phyloP scores from a whole-genome alignment of 2,113 vertebrate species.

The Prunella fulvescens region DNA sequence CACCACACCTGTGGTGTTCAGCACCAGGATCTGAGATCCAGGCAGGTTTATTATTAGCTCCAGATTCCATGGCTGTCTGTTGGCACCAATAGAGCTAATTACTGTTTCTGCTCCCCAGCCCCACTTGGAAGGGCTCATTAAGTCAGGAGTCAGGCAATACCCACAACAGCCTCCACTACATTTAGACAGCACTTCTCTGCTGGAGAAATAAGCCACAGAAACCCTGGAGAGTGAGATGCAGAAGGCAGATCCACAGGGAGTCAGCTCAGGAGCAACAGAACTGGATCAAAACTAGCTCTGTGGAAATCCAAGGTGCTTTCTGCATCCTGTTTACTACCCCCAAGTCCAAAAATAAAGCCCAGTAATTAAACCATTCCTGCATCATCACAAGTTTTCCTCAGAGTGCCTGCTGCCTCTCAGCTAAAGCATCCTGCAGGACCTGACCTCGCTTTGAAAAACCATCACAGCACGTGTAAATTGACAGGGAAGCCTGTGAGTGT shows the following conservation, averaged over 20 bases:
- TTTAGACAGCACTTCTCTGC: neutral
- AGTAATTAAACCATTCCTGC: neutral
- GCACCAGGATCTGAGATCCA: accelerated
- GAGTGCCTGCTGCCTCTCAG: neutral
- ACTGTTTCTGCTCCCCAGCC: neutral
- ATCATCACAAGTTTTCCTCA: neutral
- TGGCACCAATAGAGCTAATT: neutral
- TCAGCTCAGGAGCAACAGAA: neutral
- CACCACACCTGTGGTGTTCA: neutral
- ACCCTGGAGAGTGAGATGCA: neutral
- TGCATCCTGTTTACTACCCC: neutral
- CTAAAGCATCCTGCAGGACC: neutral
- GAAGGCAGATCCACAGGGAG: neutral
- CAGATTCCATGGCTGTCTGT: neutral
- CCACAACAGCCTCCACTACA: neutral
- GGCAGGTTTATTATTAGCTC: neutral
- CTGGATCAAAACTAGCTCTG: neutral
- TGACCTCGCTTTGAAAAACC: neutral
- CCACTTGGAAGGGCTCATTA: neutral
- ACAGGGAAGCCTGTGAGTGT: neutral
- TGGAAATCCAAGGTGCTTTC: neutral
- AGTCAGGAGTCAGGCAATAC: neutral
- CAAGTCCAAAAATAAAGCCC: neutral
- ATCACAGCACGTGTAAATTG: neutral
- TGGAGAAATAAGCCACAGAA: neutral